A percentile compares a stretch with the other conserved stretches of the same genome.
These are phyloP conservation scores for Leptinotarsa tumamoca DNA, from an alignment of 2,888 invertebrate species.

Conservation along the genomic window DNA sequence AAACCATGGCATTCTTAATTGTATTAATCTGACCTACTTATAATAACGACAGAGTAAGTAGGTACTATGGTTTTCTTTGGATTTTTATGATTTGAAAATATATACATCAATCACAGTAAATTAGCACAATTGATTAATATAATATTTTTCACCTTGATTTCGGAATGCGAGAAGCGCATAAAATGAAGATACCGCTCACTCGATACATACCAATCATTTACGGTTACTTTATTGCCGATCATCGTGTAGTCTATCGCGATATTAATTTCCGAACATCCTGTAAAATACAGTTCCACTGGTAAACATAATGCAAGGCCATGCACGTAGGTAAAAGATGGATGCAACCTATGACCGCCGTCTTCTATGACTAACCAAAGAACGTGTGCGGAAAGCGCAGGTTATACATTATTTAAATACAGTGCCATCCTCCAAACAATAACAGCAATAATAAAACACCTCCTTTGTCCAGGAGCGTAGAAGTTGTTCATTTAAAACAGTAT, in stretches of 20 bases:
- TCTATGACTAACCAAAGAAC: constrained; percentile 37
- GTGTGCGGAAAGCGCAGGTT: constrained; percentile 27
- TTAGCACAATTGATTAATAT: neutral
- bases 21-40: too few relatives aligned
- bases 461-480: neutral
- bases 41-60: too few relatives aligned
- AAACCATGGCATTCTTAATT: too few relatives aligned
- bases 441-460: constrained; percentile 14
- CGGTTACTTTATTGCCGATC: constrained; percentile 8
- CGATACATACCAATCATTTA: constrained; percentile 11
- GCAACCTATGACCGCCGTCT: constrained; percentile 33
- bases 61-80: too few relatives aligned
- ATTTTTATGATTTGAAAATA: too few relatives aligned
- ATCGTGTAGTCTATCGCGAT: neutral
- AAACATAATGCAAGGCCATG: constrained; percentile 32
- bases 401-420: constrained; percentile 31
- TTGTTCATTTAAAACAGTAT: neutral
- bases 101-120: neutral
- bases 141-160: constrained; percentile 8
- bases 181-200: constrained; percentile 16
- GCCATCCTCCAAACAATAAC: constrained; percentile 32
- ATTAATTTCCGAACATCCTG: constrained; percentile 12
- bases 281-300: constrained; percentile 9
- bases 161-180: constrained; percentile 12
- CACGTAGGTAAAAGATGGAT: constrained; percentile 24